Evolutionary conservation across 2,888 invertebrate species (phyloP).

Genomic region (Drosophila pegasa): DNA sequence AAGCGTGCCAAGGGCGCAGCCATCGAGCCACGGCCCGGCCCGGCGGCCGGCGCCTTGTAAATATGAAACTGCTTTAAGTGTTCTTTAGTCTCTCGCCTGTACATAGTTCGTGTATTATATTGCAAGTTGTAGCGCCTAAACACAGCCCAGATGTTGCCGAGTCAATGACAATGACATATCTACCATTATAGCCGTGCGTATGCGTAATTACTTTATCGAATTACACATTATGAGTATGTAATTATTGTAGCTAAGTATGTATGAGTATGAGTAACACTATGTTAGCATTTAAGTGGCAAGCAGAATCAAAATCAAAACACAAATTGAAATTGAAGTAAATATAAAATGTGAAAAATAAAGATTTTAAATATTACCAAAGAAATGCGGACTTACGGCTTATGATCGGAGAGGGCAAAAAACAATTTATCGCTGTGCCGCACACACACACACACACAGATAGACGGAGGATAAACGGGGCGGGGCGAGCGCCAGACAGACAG

Average conservation of each 20-base stretch:
- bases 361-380: slow-evolving; percentile 60
- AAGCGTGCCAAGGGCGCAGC: slow-evolving; percentile 67
- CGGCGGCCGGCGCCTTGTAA: slow-evolving; percentile 31
- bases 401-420: slow-evolving; percentile 43
- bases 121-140: slow-evolving; percentile 47
- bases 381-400: slow-evolving; percentile 14
- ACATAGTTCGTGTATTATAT: slow-evolving; percentile 61
- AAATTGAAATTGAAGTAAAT: slow-evolving; percentile 50
- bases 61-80: slow-evolving; percentile 53
- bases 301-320: slow-evolving; percentile 62
- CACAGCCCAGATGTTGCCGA: slow-evolving; percentile 41
- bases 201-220: slow-evolving; percentile 8
- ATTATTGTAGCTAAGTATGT: slow-evolving; percentile 18
- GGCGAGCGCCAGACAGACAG: slow-evolving; percentile 4
- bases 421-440: slow-evolving; percentile 65
- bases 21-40: background rate
- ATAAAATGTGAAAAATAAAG: slow-evolving; percentile 56
- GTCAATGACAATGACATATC: slow-evolving; percentile 53
- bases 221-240: slow-evolving; percentile 27
- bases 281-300: slow-evolving; percentile 68
- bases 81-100: slow-evolving; percentile 49
- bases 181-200: slow-evolving; percentile 14
- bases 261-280: slow-evolving; percentile 33
- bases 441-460: slow-evolving; percentile 47
- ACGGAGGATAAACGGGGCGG: slow-evolving; percentile 29